A percentile compares a stretch with the other conserved stretches of the same genome.
Evolutionary conservation across 2,113 vertebrate genomes (phyloP).

Genomic region (Sula dactylatra): DNA sequence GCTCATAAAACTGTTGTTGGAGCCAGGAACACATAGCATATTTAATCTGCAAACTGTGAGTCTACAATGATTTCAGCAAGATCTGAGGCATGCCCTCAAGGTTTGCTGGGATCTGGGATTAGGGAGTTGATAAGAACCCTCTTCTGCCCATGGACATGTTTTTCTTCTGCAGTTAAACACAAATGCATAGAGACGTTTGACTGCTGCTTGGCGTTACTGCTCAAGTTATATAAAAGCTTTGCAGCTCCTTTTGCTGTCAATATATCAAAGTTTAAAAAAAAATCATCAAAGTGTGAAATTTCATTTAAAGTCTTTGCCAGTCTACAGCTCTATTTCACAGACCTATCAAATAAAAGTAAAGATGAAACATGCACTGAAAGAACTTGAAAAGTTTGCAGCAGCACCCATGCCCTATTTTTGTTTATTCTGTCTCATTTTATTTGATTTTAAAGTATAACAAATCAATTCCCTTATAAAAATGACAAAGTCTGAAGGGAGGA

Average conservation of each 20-base stretch:
- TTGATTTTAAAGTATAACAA: slow-evolving; percentile 77
- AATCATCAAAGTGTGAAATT: slow-evolving; percentile 95
- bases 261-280: slow-evolving; percentile 94
- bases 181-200: slow-evolving; percentile 93
- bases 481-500: slow-evolving; percentile 44
- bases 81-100: slow-evolving; percentile 99
- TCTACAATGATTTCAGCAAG: slow-evolving; percentile 89
- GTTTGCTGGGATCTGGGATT: slow-evolving; percentile 99
- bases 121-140: slow-evolving; percentile 91
- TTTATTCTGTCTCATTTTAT: slow-evolving; percentile 75
- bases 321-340: slow-evolving; percentile 82
- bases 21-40: slow-evolving; percentile 97
- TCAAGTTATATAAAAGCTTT: slow-evolving; percentile 88
- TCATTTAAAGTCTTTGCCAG: slow-evolving; percentile 86
- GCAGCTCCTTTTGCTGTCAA: slow-evolving; percentile 92
- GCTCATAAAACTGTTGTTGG: slow-evolving; percentile 84
- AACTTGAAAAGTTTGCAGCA: slow-evolving; percentile 76
- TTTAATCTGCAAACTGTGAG: slow-evolving; percentile 95
- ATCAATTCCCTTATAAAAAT: slow-evolving; percentile 68
- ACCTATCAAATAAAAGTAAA: slow-evolving; percentile 83
- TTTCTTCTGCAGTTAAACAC: slow-evolving; percentile 93
- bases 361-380: slow-evolving; percentile 77
- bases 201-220: slow-evolving; percentile 86
- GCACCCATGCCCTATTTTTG: slow-evolving; percentile 66
- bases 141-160: slow-evolving; percentile 86